phyloP scores from a whole-genome alignment of 2,797 vertebrate species.

The Labeo calbasu region DNA sequence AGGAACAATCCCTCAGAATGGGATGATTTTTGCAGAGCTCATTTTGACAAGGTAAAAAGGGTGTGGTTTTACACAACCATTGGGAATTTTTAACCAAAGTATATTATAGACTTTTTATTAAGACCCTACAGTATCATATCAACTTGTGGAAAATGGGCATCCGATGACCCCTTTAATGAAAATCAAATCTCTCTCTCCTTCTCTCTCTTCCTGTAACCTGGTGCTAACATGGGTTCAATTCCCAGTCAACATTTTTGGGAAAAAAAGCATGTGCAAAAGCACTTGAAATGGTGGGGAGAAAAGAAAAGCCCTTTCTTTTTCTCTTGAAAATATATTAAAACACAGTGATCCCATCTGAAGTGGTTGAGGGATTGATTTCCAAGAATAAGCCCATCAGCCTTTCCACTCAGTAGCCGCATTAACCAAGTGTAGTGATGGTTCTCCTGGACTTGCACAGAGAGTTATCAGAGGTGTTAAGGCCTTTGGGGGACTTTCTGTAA shows the following conservation, averaged over 20 bases:
- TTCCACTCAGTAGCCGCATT: constrained; percentile 27
- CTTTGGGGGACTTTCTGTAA: constrained; percentile 42
- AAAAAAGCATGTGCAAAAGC: background rate
- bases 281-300: background rate
- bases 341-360: constrained; percentile 13
- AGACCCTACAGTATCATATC: too few species aligned
- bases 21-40: too few species aligned
- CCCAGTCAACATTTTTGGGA: background rate
- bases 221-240: background rate
- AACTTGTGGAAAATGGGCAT: too few species aligned
- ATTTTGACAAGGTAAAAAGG: too few species aligned
- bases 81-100: too few species aligned
- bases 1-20: too few species aligned
- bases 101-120: too few species aligned
- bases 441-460: constrained; percentile 5
- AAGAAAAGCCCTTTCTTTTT: background rate
- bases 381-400: constrained; percentile 22
- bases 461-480: constrained; percentile 44
- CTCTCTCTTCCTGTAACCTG: background rate
- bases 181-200: background rate
- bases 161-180: too few species aligned
- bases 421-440: constrained; percentile 12
- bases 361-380: constrained; percentile 23
- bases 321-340: constrained; percentile 7
- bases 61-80: too few species aligned